A percentile compares a stretch with the other conserved stretches of the same genome.
phyloP scores from a whole-genome alignment of 2,888 invertebrate species.

The Tipula unca region DNA sequence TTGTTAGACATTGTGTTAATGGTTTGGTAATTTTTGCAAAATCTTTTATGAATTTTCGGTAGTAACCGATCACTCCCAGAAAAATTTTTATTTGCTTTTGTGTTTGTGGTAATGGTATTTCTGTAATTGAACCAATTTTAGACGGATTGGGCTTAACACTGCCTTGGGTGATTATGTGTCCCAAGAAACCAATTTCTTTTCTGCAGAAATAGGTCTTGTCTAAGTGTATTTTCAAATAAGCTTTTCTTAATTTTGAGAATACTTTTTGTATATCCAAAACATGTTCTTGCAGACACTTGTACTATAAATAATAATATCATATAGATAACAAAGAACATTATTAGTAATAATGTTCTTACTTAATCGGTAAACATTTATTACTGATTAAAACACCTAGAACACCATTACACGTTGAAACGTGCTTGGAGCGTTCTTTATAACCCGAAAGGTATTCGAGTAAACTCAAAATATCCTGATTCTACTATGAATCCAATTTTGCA shows the following conservation, averaged over 20 bases:
- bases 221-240: not conserved
- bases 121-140: not conserved
- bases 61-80: not conserved
- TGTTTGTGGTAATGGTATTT: not conserved
- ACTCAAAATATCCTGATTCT: conserved; percentile 18
- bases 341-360: no score
- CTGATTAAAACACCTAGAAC: no score
- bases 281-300: not conserved
- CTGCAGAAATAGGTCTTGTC: not conserved
- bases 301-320: not conserved
- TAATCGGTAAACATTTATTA: no score
- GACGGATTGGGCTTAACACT: not conserved
- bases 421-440: no score
- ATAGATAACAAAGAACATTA: not conserved
- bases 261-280: not conserved
- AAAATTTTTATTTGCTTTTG: not conserved
- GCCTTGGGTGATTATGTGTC: not conserved
- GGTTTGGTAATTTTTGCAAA: no score
- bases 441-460: conserved; percentile 20
- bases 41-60: not conserved
- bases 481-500: conserved; percentile 30
- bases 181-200: not conserved
- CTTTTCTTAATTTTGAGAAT: not conserved
- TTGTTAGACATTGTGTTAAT: not conserved
- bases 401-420: not conserved